Percentiles rank a stretch among this genome's conserved stretches.
Evolutionary conservation across 2,797 vertebrate genomes (phyloP).

Genomic region (Morelia viridis): DNA sequence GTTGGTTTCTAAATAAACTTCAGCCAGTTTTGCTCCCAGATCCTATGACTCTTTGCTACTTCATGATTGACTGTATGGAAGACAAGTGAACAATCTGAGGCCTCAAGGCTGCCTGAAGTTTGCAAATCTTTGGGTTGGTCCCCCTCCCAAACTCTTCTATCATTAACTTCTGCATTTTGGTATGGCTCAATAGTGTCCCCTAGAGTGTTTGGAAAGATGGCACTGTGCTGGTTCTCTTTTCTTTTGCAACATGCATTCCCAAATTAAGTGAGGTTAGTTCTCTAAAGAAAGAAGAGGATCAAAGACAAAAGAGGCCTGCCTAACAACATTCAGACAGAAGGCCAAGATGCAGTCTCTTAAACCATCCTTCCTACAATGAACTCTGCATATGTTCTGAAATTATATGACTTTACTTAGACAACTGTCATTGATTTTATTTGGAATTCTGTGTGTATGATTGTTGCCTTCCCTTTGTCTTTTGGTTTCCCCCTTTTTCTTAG

Average conservation of each 20-base stretch:
- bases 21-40: background rate
- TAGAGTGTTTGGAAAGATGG: background rate
- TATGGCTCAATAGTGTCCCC: background rate
- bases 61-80: background rate
- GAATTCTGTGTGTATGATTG: too few relatives aligned
- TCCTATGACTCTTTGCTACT: background rate
- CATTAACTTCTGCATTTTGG: background rate
- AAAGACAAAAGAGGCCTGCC: background rate
- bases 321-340: background rate
- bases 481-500: too few relatives aligned
- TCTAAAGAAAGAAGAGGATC: background rate
- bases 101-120: background rate
- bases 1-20: background rate
- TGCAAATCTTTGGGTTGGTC: background rate
- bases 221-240: background rate
- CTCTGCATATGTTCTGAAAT: too few relatives aligned
- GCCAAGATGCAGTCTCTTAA: background rate
- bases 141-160: background rate
- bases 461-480: too few relatives aligned
- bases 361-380: background rate
- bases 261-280: background rate
- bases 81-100: background rate
- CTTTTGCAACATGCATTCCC: background rate
- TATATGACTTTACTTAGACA: too few relatives aligned
- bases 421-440: too few relatives aligned